A percentile compares a stretch with the other conserved stretches of the same genome.
Conservation (phyloP, 2,113 vertebrate species). For the Murina feae region DNA sequence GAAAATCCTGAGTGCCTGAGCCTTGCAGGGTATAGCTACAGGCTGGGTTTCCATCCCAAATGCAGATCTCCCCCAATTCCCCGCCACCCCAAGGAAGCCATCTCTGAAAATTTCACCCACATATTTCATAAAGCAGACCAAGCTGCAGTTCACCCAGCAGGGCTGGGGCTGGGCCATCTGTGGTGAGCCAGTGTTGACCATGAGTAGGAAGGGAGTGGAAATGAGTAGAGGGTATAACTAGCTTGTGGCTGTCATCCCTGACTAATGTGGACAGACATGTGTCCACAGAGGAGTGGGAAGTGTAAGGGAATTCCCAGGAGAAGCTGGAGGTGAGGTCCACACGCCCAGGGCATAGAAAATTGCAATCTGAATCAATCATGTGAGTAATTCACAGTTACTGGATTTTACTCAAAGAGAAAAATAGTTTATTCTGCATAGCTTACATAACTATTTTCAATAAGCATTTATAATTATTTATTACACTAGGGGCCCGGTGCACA, state of each 20-base stretch:
- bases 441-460: background rate
- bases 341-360: fast-evolving
- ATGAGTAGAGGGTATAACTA: fast-evolving
- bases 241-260: no score
- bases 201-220: no score
- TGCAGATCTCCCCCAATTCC: fast-evolving
- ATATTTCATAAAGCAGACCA: background rate
- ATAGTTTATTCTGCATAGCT: background rate
- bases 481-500: no score
- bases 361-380: fast-evolving
- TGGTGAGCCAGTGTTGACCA: fast-evolving
- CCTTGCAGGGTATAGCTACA: fast-evolving
- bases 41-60: fast-evolving
- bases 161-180: fast-evolving
- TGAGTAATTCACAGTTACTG: background rate
- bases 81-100: fast-evolving
- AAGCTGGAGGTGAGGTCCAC: fast-evolving
- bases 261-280: fast-evolving
- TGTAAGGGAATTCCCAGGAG: background rate
- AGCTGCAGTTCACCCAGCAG: fast-evolving
- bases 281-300: fast-evolving
- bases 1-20: fast-evolving
- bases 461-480: background rate
- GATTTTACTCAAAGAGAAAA: background rate
- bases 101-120: background rate